These are phyloP conservation scores for Heteromormyrus szaboi DNA, from an alignment of 2,797 vertebrate species.

Conservation along the genomic window DNA sequence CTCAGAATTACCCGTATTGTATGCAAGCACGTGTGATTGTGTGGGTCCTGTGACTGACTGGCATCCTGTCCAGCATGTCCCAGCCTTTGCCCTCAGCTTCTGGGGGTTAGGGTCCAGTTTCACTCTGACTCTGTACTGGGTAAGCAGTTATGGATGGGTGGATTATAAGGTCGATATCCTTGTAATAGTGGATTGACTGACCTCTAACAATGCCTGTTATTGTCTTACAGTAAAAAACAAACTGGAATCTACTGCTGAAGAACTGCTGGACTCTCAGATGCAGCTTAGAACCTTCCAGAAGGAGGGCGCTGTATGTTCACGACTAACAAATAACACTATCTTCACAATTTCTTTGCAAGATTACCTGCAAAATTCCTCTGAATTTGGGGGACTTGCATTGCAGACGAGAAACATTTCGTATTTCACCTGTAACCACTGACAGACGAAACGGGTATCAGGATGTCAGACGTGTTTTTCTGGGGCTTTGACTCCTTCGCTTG, in stretches of 20 bases:
- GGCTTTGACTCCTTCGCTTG: neutral
- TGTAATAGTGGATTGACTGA: neutral
- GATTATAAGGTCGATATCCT: neutral
- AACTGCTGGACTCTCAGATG: conserved; percentile 1
- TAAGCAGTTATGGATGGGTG: neutral
- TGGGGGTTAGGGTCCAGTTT: neutral
- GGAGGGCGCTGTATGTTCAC: neutral
- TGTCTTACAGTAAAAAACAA: conserved; percentile 1
- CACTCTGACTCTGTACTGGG: neutral
- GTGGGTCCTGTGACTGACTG: neutral
- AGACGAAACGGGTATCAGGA: neutral
- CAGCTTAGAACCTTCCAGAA: neutral
- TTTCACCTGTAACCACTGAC: neutral
- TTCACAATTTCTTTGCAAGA: neutral
- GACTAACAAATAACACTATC: neutral
- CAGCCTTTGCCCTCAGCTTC: neutral
- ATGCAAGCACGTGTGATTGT: neutral
- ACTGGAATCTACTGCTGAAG: neutral
- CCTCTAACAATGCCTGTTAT: neutral
- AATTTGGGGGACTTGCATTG: neutral
- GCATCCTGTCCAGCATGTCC: neutral
- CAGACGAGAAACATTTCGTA: neutral
- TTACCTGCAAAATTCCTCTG: neutral
- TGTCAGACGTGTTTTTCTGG: neutral
- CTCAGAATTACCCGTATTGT: neutral